phyloP scores from a whole-genome alignment of 2,113 vertebrate species.

The Donacobius atricapilla region DNA sequence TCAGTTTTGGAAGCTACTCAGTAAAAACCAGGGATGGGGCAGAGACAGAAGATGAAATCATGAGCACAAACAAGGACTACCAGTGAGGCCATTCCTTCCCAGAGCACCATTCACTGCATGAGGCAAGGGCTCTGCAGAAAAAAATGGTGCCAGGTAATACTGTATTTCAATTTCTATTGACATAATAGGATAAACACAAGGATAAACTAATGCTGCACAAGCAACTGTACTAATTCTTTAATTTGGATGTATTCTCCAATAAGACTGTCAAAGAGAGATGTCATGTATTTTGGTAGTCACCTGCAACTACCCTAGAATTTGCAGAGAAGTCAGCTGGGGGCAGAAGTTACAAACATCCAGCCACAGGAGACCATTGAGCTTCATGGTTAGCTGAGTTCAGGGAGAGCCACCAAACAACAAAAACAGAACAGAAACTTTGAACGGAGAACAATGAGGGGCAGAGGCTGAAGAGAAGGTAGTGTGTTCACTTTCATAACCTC shows the following conservation, averaged over 20 bases:
- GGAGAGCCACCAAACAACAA: background rate
- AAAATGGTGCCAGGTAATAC: background rate
- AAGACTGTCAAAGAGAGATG: fast-evolving
- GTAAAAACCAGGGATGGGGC: background rate
- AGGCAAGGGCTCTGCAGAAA: background rate
- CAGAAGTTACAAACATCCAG: background rate
- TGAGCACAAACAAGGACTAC: background rate
- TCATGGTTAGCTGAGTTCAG: background rate
- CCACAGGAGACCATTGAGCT: background rate
- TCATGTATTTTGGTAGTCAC: background rate
- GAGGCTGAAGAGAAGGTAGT: background rate
- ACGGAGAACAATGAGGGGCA: background rate
- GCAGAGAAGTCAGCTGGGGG: background rate
- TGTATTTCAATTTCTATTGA: background rate
- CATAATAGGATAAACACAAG: background rate
- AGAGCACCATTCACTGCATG: background rate
- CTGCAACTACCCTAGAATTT: background rate
- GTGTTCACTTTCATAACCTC: background rate
- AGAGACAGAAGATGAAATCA: background rate
- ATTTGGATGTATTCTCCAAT: background rate
- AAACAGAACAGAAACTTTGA: background rate
- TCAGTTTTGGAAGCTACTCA: background rate
- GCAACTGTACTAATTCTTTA: background rate
- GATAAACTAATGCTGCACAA: background rate
- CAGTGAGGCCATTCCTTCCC: background rate